These are phyloP conservation scores for Machimus atricapillus DNA, from an alignment of 2,888 invertebrate genomes.

Conservation along the genomic window DNA sequence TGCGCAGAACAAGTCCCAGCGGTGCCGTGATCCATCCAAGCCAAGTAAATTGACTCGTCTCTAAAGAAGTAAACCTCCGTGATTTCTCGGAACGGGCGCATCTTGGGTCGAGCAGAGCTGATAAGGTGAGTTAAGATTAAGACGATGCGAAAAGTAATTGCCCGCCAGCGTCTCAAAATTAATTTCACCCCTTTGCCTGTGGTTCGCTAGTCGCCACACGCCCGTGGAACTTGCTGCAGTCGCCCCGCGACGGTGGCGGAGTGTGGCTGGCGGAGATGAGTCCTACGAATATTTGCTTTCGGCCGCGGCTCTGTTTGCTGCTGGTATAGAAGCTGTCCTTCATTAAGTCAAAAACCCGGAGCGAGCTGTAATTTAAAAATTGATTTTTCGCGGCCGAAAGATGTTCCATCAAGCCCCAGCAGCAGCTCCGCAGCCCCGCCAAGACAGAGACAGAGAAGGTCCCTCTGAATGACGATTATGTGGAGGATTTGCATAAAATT, in stretches of 20 bases:
- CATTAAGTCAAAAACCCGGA: neutral
- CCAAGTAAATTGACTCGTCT: neutral
- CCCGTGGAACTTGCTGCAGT: neutral
- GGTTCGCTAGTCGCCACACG: neutral
- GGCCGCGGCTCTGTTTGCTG: neutral
- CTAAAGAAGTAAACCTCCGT: neutral
- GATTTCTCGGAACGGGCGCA: neutral
- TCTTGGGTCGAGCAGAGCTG: neutral
- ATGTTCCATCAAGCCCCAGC: neutral
- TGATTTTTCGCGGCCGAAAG: neutral
- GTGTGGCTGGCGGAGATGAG: neutral
- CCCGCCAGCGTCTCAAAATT: neutral
- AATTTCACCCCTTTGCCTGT: neutral
- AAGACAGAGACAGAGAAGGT: neutral
- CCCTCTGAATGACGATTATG: neutral
- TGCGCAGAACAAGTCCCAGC: neutral
- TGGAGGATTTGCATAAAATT: slow-evolving; percentile 7
- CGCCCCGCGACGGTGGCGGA: neutral
- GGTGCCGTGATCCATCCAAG: neutral
- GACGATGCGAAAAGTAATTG: neutral
- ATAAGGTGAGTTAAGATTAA: neutral
- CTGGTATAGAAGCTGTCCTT: neutral
- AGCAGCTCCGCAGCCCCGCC: neutral
- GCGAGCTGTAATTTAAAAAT: neutral
- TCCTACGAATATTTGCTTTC: neutral